A percentile compares a stretch with the other conserved stretches of the same genome.
These are phyloP conservation scores for Habropoda laboriosa DNA, from an alignment of 1,140 invertebrate species.

Conservation along the genomic window DNA sequence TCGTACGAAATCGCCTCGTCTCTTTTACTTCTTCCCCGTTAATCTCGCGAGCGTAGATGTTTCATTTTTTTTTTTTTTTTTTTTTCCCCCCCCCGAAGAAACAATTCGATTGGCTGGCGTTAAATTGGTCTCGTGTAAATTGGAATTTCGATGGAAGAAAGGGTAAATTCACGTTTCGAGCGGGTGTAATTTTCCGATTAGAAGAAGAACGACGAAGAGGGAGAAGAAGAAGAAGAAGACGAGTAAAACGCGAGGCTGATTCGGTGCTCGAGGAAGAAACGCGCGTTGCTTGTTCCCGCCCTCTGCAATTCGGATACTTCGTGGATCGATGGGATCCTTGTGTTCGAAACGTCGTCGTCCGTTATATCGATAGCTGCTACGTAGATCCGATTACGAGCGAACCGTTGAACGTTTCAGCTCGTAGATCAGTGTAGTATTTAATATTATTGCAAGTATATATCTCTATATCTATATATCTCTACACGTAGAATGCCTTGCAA, in stretches of 20 bases:
- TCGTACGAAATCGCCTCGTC: constrained; percentile 6
- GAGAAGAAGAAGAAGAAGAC: too few relatives aligned
- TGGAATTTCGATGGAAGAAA: too few relatives aligned
- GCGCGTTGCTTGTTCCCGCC: constrained; percentile 15
- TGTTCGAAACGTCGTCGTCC: constrained; percentile 39
- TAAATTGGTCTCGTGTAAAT: too few relatives aligned
- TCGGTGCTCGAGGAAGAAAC: constrained; percentile 58
- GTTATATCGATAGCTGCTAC: constrained; percentile 48
- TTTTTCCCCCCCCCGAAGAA: too few relatives aligned
- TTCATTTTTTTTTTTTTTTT: too few relatives aligned
- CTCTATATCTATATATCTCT: constrained; percentile 46
- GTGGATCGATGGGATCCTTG: constrained; percentile 47
- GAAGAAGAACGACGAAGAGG: too few relatives aligned
- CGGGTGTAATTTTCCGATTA: not conserved
- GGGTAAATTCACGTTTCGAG: too few relatives aligned
- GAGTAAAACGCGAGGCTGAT: constrained; percentile 10
- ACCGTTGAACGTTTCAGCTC: constrained; percentile 31
- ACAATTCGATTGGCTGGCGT: too few relatives aligned
- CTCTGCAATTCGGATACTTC: constrained; percentile 59
- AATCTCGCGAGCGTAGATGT: too few relatives aligned
- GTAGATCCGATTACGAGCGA: constrained; percentile 49
- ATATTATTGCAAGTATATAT: constrained; percentile 56
- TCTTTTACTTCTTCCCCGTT: not conserved
- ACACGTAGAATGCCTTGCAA: constrained; percentile 61
- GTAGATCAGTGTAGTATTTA: constrained; percentile 58